Evolutionary conservation across 2,888 invertebrate species (phyloP).

Genomic region (Campopleginae sp.): DNA sequence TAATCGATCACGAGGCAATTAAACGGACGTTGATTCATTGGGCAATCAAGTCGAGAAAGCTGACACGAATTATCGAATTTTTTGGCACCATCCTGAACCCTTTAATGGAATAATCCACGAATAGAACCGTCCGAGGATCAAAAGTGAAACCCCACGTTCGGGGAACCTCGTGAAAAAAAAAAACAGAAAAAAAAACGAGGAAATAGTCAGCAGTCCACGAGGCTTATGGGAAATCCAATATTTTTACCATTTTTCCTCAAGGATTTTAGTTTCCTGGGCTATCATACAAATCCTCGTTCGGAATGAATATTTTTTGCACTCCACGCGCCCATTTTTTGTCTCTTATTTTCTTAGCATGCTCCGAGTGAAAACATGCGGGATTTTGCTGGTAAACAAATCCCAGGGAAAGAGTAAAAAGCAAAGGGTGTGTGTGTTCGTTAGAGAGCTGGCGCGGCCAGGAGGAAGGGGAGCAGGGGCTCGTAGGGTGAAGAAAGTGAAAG

Average conservation of each 20-base stretch:
- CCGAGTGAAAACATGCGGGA: background rate
- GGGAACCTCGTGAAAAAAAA: background rate
- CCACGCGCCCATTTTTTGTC: background rate
- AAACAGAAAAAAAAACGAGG: background rate
- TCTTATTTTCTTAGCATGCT: background rate
- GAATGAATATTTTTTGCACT: background rate
- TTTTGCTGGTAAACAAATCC: slow-evolving; percentile 33
- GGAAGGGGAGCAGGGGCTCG: background rate
- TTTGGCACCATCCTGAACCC: background rate
- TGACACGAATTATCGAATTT: background rate
- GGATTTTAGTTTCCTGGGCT: background rate
- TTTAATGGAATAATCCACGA: background rate
- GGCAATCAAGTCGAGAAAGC: too few species aligned
- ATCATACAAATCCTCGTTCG: background rate
- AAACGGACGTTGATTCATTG: background rate
- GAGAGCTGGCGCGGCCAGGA: slow-evolving; percentile 10
- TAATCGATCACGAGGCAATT: background rate
- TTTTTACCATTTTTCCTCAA: background rate
- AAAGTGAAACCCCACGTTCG: background rate
- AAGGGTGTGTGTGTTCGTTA: slow-evolving; percentile 10
- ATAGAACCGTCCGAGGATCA: background rate
- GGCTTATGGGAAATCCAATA: background rate
- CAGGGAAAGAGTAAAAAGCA: slow-evolving; percentile 26
- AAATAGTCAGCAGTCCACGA: background rate
- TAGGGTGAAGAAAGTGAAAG: slow-evolving; percentile 68